Percentiles rank a stretch among this genome's conserved stretches.
Conservation (phyloP, 1,140 invertebrate genomes). For the Anastrepha obliqua region DNA sequence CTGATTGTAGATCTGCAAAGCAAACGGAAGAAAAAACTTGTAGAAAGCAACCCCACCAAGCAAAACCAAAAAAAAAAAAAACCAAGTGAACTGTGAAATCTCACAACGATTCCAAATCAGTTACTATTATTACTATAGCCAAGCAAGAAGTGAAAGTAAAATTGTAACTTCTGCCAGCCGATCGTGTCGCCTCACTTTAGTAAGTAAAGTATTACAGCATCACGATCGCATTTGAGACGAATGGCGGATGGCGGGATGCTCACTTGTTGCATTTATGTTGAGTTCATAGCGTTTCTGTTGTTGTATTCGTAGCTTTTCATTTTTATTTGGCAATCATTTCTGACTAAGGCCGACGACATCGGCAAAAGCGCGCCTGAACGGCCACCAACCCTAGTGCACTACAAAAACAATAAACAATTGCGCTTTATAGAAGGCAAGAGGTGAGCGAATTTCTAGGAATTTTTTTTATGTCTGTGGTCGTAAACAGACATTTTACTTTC, state of each 20-base stretch:
- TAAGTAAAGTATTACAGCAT: neutral
- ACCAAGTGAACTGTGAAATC: conserved; percentile 29
- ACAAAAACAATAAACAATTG: neutral
- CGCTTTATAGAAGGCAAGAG: neutral
- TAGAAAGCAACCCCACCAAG: neutral
- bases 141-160: conserved; percentile 45
- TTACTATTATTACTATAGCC: conserved; percentile 35
- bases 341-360: neutral
- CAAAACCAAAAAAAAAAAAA: neutral
- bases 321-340: neutral
- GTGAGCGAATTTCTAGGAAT: neutral
- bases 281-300: neutral
- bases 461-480: neutral
- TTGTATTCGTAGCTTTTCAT: conserved; percentile 14
- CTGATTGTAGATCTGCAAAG: conserved; percentile 3
- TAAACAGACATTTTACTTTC: neutral
- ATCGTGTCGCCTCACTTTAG: neutral
- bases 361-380: neutral
- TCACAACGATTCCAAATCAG: conserved; percentile 31
- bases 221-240: neutral
- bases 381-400: neutral
- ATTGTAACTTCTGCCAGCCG: conserved; percentile 43
- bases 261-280: conserved; percentile 9
- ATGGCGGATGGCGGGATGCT: neutral
- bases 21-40: neutral